phyloP scores from a whole-genome alignment of 2,888 invertebrate species.

The Pyrgus malvae region DNA sequence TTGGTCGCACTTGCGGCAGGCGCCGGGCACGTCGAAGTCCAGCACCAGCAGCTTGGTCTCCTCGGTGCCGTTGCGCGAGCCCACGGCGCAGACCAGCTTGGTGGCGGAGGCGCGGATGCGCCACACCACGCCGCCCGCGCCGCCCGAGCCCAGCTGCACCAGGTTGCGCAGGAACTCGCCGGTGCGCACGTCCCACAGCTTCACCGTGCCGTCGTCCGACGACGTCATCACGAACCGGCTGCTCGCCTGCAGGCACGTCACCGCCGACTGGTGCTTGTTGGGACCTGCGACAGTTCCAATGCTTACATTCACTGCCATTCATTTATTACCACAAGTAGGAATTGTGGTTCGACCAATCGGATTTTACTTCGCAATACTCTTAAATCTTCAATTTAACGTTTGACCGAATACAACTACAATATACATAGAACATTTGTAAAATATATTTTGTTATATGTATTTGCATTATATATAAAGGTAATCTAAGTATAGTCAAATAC shows the following conservation, averaged over 20 bases:
- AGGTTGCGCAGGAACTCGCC: conserved; percentile 98
- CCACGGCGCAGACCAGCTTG: conserved; percentile 98
- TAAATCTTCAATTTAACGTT: too few relatives aligned
- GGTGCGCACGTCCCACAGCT: conserved; percentile 98
- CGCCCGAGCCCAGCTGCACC: conserved; percentile 95
- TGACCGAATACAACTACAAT: too few relatives aligned
- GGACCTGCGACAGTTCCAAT: conserved; percentile 84
- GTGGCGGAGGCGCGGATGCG: conserved; percentile 96
- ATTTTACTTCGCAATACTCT: too few relatives aligned
- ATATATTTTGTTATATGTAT: too few relatives aligned
- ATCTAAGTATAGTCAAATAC: too few relatives aligned
- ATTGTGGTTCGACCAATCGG: too few relatives aligned
- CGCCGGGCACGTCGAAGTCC: conserved; percentile 95
- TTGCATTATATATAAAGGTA: too few relatives aligned
- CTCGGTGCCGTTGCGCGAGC: conserved; percentile 98
- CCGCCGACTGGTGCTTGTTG: conserved; percentile 98
- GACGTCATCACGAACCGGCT: conserved; percentile 99
- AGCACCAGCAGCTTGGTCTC: conserved; percentile 98
- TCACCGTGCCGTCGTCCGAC: conserved; percentile 99
- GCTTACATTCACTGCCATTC: too few relatives aligned
- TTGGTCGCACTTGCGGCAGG: conserved; percentile 82
- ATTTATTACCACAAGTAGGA: too few relatives aligned
- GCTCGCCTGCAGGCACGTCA: conserved; percentile 98
- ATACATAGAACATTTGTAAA: too few relatives aligned
- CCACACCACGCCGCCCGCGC: conserved; percentile 99